Conservation (phyloP, 64 coral and sea anemone species). For the Stylophora pistillata region DNA sequence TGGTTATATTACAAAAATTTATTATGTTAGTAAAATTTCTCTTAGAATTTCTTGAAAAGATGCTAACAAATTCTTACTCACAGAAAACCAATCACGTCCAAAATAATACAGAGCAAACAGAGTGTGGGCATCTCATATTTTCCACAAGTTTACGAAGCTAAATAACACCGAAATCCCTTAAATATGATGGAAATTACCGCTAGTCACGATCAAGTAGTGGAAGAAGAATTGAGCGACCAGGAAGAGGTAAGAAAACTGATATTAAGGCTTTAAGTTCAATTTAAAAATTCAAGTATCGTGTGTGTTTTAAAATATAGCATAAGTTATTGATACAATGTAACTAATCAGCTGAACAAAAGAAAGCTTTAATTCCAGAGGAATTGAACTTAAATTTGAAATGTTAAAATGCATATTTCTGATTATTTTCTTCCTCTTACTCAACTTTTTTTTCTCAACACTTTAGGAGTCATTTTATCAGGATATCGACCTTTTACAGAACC, state of each 20-base stretch:
- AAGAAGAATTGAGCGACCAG: conserved; percentile 56
- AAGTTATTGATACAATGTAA: too few relatives aligned
- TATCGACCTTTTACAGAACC: conserved; percentile 93
- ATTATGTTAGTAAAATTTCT: too few relatives aligned
- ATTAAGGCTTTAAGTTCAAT: background rate
- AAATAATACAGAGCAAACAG: background rate
- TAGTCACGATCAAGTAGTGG: conserved; percentile 61
- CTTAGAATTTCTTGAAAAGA: too few relatives aligned
- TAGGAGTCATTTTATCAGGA: conserved; percentile 98
- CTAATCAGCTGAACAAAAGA: too few relatives aligned
- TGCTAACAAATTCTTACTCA: too few relatives aligned
- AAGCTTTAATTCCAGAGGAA: too few relatives aligned
- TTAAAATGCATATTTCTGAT: background rate
- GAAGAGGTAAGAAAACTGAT: conserved; percentile 50
- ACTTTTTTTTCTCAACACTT: conserved; percentile 7
- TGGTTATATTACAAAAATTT: too few relatives aligned
- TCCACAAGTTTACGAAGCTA: background rate
- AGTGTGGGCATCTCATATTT: too few relatives aligned
- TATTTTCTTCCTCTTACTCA: background rate
- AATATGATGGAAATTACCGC: conserved; percentile 9
- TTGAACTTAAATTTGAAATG: too few relatives aligned
- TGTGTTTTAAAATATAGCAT: too few relatives aligned
- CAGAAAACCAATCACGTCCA: background rate
- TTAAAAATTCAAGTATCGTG: background rate
- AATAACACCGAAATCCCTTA: background rate